These are phyloP conservation scores for Dryococelus australis DNA, from an alignment of 2,888 invertebrate species.

Conservation along the genomic window DNA sequence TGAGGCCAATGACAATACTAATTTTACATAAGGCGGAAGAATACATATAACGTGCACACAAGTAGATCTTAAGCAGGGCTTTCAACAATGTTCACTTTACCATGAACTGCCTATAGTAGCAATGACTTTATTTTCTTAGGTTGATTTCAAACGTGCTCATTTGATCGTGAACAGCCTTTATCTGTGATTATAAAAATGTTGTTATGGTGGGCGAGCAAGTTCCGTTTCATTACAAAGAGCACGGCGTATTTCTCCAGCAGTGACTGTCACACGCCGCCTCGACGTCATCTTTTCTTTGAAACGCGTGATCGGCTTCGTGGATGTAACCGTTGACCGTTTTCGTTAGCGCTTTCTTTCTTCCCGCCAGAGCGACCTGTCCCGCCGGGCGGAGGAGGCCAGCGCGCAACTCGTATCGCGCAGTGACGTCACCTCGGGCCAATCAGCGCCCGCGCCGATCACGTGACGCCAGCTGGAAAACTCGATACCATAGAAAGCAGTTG, in stretches of 20 bases:
- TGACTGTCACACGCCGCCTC: neutral
- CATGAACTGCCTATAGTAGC: no score
- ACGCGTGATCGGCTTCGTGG: neutral
- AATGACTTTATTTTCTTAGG: no score
- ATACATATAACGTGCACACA: no score
- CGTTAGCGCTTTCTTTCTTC: neutral
- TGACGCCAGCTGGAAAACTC: constrained; percentile 22
- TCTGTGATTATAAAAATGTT: no score
- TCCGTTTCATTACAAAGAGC: no score
- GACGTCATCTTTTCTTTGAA: neutral
- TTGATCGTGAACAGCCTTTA: no score
- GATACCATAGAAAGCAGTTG: constrained; percentile 27
- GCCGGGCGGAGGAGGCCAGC: neutral
- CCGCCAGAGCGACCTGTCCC: neutral
- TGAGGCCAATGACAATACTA: no score
- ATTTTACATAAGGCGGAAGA: no score
- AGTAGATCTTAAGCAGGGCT: no score
- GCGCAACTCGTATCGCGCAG: constrained; percentile 5
- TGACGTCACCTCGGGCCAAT: constrained; percentile 10
- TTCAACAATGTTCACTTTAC: no score
- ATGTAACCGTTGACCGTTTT: neutral
- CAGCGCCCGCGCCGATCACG: neutral
- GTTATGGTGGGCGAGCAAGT: no score
- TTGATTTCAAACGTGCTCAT: no score
- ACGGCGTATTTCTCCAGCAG: neutral